phyloP scores from a whole-genome alignment of 2,888 invertebrate genomes.

The Chymomyza procnemis region DNA sequence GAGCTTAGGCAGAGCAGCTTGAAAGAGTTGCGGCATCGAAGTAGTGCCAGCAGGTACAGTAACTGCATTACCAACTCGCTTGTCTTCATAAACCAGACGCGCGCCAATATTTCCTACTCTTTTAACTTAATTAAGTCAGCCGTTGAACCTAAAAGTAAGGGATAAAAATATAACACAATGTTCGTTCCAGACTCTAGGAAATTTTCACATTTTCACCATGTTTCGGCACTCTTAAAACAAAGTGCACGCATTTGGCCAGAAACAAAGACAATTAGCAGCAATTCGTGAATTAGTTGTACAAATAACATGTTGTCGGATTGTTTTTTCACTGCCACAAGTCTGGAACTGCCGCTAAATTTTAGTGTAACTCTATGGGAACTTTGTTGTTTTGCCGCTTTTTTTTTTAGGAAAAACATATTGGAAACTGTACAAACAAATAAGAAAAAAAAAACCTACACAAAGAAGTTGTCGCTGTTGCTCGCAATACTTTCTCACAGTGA shows the following conservation, averaged over 20 bases:
- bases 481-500: constrained; percentile 39
- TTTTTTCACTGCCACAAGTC: constrained; percentile 32
- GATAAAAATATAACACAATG: not conserved
- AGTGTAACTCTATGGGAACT: constrained; percentile 61
- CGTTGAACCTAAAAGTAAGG: constrained; percentile 41
- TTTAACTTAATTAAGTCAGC: not conserved
- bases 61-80: too few relatives aligned
- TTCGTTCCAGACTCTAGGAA: constrained; percentile 24
- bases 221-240: constrained; percentile 53
- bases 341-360: constrained; percentile 70
- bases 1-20: too few relatives aligned
- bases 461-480: constrained; percentile 22
- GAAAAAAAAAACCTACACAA: constrained; percentile 9
- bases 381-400: constrained; percentile 64
- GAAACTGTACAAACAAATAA: constrained; percentile 21
- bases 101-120: too few relatives aligned
- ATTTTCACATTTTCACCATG: constrained; percentile 41
- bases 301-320: constrained; percentile 46
- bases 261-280: constrained; percentile 59
- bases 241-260: constrained; percentile 57
- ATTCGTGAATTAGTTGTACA: constrained; percentile 56
- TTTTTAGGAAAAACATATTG: constrained; percentile 7
- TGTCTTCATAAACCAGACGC: too few relatives aligned
- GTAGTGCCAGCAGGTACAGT: too few relatives aligned
- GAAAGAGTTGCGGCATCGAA: too few relatives aligned